phyloP scores from a whole-genome alignment of 2,888 invertebrate species.

The Microctonus aethiopoides region DNA sequence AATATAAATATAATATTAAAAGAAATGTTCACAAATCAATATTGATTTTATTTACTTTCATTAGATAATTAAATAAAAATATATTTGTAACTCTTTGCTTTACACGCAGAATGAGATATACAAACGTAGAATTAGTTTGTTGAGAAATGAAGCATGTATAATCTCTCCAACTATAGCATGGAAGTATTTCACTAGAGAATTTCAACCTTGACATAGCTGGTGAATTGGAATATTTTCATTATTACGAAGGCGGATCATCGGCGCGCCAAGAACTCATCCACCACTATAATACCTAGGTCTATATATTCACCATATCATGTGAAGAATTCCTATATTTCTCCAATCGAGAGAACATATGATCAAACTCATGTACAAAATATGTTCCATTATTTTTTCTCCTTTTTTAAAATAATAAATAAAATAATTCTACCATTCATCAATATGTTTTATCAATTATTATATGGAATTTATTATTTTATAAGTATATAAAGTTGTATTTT shows the following conservation, averaged over 20 bases:
- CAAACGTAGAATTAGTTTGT: constrained; percentile 26
- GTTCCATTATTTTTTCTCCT: not conserved
- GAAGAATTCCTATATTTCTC: constrained; percentile 37
- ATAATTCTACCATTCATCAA: too few species aligned
- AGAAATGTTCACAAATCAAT: not conserved
- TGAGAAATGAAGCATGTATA: constrained; percentile 37
- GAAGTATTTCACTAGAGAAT: constrained; percentile 26
- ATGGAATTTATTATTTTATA: too few species aligned
- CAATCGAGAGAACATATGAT: constrained; percentile 22
- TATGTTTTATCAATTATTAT: too few species aligned
- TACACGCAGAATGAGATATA: not conserved
- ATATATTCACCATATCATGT: constrained; percentile 15
- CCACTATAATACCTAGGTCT: constrained; percentile 22
- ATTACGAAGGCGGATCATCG: constrained; percentile 44
- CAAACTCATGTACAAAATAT: constrained; percentile 10
- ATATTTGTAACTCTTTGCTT: not conserved
- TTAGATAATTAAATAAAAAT: not conserved
- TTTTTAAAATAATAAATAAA: not conserved
- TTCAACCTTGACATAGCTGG: constrained; percentile 41
- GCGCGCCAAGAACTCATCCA: constrained; percentile 24
- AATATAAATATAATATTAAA: not conserved
- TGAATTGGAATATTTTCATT: constrained; percentile 56
- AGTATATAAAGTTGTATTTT: too few species aligned
- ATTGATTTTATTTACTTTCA: too few species aligned
- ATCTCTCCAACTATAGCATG: constrained; percentile 20